Base-by-base conservation (phyloP, 2,113 vertebrate species). In the Riparia riparia region DNA sequence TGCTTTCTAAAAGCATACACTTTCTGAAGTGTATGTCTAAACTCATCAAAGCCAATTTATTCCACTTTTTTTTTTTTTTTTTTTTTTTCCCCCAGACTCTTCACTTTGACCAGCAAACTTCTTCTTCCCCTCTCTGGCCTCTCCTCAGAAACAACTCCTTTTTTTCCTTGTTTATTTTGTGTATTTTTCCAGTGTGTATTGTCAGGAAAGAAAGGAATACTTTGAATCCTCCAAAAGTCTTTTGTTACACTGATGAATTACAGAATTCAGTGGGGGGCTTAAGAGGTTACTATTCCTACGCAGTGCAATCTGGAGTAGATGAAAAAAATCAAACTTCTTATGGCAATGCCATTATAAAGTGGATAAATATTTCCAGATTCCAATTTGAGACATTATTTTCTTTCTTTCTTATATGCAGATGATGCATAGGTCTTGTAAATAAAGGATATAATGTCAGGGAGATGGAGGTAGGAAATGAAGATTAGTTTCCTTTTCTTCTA, bases 401-500 rank as follows among this genome's bases (percentile, higher is more conserved):
- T 82, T 94, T 91, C 47, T 87, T 89, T 90, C 61, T 66, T 34
- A 45, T 37, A 79, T 14, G 15, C 42, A 90, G 57, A 82, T 94
- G 78, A 74, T 95, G 51, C 20, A 7, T 72, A 2, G 17, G 37
- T 57, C 42, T 93, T 79, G 32, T 31, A 94, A 88, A 88, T 68
- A 90, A 92, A 86, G 57, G 65, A 86, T 88, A 61, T 68, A 58
- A 86, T 78, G 32, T 82, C 83, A 86, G 57, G 60, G 34, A 71
- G 29, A 64, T 1, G 6, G 51, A 88, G 53, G 78, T 92, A 78
- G 69, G 76, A 95, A 90, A 92, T 41, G 83, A 95, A 71, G 91
- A 82, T 96, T 84, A 89, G 91, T 96, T 97, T 97, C 95, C 93
- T 91, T 89, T 77, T 91, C 47, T 86, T 92, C 72, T 81, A 25